Percentiles rank a stretch among this genome's conserved stretches.
These are phyloP conservation scores for Drosophila antonietae DNA, from an alignment of 2,888 invertebrate species.

Conservation along the genomic window DNA sequence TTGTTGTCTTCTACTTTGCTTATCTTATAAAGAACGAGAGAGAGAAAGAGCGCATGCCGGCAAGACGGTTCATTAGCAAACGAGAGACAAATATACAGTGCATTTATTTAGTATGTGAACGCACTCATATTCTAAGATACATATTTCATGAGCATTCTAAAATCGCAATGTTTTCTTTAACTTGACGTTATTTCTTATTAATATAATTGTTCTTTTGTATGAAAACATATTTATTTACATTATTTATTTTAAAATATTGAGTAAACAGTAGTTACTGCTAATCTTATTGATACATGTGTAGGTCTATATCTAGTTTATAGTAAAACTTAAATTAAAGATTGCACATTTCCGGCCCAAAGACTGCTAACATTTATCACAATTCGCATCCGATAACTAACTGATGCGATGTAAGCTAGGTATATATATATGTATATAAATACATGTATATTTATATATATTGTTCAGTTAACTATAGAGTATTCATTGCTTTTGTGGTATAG, in stretches of 20 bases:
- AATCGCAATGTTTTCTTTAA: neutral
- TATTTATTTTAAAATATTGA: slow-evolving; percentile 32
- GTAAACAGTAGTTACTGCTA: slow-evolving; percentile 20
- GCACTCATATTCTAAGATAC: neutral
- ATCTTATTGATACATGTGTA: slow-evolving; percentile 15
- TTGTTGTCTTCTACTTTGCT: neutral
- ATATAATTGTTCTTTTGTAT: neutral
- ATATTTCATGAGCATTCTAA: neutral
- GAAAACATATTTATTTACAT: slow-evolving; percentile 40
- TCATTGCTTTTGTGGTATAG: slow-evolving; percentile 25
- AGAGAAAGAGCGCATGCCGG: neutral
- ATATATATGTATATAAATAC: slow-evolving; percentile 23
- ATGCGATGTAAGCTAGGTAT: slow-evolving; percentile 53
- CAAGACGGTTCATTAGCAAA: neutral
- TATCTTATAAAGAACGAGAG: neutral
- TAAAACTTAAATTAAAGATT: slow-evolving; percentile 77
- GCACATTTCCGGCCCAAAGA: slow-evolving; percentile 84
- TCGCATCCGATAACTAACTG: slow-evolving; percentile 70
- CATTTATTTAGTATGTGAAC: neutral
- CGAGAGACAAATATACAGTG: neutral
- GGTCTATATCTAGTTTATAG: slow-evolving; percentile 23
- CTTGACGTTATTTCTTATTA: neutral
- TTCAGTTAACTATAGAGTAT: slow-evolving; percentile 26
- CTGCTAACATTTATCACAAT: slow-evolving; percentile 85
- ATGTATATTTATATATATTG: slow-evolving; percentile 1